Conservation (phyloP, 1,140 invertebrate species). For the Pogonus chalceus region DNA sequence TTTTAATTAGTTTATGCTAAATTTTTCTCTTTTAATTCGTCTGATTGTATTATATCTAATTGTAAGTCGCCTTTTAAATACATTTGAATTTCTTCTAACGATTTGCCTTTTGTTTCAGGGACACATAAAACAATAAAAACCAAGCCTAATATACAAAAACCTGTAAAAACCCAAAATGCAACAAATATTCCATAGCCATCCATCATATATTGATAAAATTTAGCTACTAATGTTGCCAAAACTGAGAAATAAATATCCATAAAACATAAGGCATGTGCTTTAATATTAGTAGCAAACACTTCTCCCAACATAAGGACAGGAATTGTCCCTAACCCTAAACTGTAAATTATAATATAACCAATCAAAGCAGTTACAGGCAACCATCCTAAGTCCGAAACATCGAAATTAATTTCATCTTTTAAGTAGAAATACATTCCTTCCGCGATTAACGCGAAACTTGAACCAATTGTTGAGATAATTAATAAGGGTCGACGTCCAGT, state of each 20-base stretch:
- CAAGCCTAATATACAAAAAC: slow-evolving; percentile 49
- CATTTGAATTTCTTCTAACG: slow-evolving; percentile 43
- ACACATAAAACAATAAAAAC: slow-evolving; percentile 53
- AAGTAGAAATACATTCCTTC: slow-evolving; percentile 54
- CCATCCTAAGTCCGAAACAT: slow-evolving; percentile 37
- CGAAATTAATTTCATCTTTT: slow-evolving; percentile 30
- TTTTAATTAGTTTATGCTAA: no score
- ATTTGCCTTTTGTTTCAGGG: slow-evolving; percentile 76
- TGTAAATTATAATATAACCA: slow-evolving; percentile 58
- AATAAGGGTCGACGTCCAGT: slow-evolving; percentile 58
- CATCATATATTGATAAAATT: slow-evolving; percentile 56
- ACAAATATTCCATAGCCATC: slow-evolving; percentile 52
- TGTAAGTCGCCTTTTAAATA: slow-evolving; percentile 21
- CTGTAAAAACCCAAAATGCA: slow-evolving; percentile 63
- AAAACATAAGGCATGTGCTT: slow-evolving; percentile 57
- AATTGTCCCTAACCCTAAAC: slow-evolving; percentile 57
- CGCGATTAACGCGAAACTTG: slow-evolving; percentile 41
- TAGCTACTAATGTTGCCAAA: slow-evolving; percentile 62
- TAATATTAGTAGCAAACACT: slow-evolving; percentile 59
- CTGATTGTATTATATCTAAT: no score
- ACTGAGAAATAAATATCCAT: slow-evolving; percentile 59
- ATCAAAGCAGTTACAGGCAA: slow-evolving; percentile 56
- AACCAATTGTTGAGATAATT: slow-evolving; percentile 46
- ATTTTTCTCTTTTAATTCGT: no score
- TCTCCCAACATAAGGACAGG: slow-evolving; percentile 64